Evolutionary conservation across 2,113 vertebrate species (phyloP).

Genomic region (Silurus meridionalis): DNA sequence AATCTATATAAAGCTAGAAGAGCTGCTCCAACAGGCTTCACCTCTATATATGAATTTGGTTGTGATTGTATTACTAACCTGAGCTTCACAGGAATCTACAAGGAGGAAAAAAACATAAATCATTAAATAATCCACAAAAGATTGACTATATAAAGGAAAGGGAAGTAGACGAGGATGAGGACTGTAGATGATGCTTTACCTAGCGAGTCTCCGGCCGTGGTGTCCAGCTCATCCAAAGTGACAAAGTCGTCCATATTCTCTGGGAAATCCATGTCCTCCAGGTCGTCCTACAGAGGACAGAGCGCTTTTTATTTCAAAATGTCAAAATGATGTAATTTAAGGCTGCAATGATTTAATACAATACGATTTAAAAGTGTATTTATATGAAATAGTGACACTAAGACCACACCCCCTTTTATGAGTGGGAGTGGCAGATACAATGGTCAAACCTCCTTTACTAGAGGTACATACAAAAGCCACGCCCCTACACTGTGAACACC

Average conservation of each 20-base stretch:
- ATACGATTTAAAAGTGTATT: background rate
- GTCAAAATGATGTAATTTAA: background rate
- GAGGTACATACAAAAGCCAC: background rate
- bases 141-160: background rate
- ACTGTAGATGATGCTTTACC: conserved; percentile 9
- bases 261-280: conserved; percentile 67
- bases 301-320: background rate
- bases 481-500: background rate
- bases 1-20: background rate
- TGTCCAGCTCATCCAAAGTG: conserved; percentile 80
- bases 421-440: background rate
- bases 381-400: background rate
- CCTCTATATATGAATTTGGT: background rate
- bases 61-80: conserved; percentile 27
- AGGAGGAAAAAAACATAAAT: background rate
- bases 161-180: background rate
- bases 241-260: conserved; percentile 83
- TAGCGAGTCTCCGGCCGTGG: conserved; percentile 21
- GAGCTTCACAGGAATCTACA: conserved; percentile 23
- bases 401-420: no score
- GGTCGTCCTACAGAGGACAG: conserved; percentile 42
- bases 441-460: background rate
- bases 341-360: background rate
- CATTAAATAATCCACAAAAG: background rate
- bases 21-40: background rate